Base-by-base conservation (phyloP, 2,888 invertebrate genomes). In the Drosophila phalerata region DNA sequence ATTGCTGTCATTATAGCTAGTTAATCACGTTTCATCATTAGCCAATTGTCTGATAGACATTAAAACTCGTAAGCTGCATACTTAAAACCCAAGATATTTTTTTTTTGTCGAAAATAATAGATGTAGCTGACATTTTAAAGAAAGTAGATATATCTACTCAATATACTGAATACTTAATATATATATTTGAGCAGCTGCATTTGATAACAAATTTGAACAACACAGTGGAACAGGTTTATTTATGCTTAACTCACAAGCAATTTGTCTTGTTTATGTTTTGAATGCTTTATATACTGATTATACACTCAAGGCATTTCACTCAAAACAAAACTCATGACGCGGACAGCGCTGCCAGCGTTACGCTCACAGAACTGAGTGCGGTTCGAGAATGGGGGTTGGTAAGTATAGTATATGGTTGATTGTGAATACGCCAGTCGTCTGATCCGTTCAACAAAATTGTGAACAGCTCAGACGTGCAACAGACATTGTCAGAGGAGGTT, bases 391-490 rank as follows among this genome's bases (percentile, higher is more conserved):
- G 19, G 43, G 57, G 62, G 40, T 37, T 56, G 55, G 47, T 65
- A 25, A 6, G 43, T 51, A 43, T 30, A 6, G 43, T 51, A 43
- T 30, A 30, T 15, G 43, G 56, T 37, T 10, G 56, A 32, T 22
- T 42, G 30, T 52, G 47, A 43, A 37, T 22, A 9, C 2, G 53
- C 42, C 56, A 30, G 55, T 51, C 60, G 56, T 56, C 61, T 55
- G 73, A 66, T 48, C 40, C 25, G 53, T 43, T 19, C 49, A 53
- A 22, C 47, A 2, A 37, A 67, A 49, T 63, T 49, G 42, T 57
- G 48, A 57, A 37, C 56, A 58, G 56, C 55, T 88, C 84, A 84
- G 89, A 84, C 87, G 89, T 79, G 69, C 87, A 73, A 68, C 87
- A 86, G 79, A 81, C 85, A 69, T 68, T 61, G 84, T 32, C 64